A percentile compares a stretch with the other conserved stretches of the same genome.
Evolutionary conservation across 2,113 vertebrate species (phyloP).

Genomic region (Microcebus tavaratra): DNA sequence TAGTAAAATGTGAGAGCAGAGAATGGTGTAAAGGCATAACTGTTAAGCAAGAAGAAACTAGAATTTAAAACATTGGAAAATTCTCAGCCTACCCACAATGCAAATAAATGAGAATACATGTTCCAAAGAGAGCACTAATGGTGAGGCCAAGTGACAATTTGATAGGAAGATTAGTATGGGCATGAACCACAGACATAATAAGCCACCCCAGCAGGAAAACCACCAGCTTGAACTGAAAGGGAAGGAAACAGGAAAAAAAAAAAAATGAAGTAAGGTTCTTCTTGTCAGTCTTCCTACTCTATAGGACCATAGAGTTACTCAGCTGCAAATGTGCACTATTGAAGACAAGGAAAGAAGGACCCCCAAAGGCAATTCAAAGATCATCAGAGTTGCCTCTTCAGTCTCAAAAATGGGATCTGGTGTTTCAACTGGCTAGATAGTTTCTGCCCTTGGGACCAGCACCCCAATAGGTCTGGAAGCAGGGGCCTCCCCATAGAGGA

Average conservation of each 20-base stretch:
- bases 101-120: not conserved
- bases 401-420: not conserved
- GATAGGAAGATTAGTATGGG: not conserved
- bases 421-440: not conserved
- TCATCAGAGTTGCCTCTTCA: not conserved
- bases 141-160: not conserved
- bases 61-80: not conserved
- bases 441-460: not conserved
- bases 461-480: too few species aligned
- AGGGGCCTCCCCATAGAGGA: too few species aligned
- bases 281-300: not conserved
- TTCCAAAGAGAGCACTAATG: not conserved
- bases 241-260: not conserved
- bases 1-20: not conserved
- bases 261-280: not conserved
- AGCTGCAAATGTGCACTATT: not conserved
- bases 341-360: not conserved
- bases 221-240: not conserved
- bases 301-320: not conserved
- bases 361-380: not conserved
- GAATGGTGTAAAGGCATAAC: not conserved
- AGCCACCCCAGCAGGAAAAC: not conserved
- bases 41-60: not conserved
- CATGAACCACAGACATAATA: not conserved
- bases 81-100: not conserved